These are phyloP conservation scores for Callocephalon fimbriatum DNA, from an alignment of 2,113 vertebrate genomes.

Conservation along the genomic window DNA sequence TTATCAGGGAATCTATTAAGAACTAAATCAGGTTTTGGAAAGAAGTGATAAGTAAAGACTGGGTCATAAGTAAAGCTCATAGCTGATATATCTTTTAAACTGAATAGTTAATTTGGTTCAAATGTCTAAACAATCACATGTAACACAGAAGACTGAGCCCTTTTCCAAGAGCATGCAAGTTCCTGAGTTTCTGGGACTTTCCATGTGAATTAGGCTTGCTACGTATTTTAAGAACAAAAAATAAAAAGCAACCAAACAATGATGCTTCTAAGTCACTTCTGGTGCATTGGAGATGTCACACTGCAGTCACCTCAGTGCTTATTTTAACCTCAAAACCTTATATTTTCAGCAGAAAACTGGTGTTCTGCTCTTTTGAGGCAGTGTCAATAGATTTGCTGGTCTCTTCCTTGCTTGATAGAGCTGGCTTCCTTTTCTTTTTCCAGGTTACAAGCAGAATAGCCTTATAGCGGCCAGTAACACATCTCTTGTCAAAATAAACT, in stretches of 20 bases:
- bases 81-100: not conserved
- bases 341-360: not conserved
- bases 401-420: not conserved
- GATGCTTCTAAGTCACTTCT: not conserved
- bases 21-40: not conserved
- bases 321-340: not conserved
- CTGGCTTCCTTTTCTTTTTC: not conserved
- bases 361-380: rapidly evolving
- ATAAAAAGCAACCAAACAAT: not conserved
- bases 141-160: not conserved
- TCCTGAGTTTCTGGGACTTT: not conserved
- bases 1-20: not conserved
- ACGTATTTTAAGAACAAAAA: not conserved
- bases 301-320: not conserved
- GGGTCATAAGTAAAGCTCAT: not conserved
- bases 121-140: not conserved
- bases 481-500: not conserved
- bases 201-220: not conserved
- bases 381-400: not conserved
- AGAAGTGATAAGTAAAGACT: not conserved
- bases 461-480: not conserved
- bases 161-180: not conserved
- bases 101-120: not conserved
- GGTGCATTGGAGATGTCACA: not conserved
- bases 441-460: not conserved